Evolutionary conservation across 2,797 vertebrate species (phyloP), one percentile per base, ranked within the genome.

Genomic region (Luscinia megarhynchos): DNA sequence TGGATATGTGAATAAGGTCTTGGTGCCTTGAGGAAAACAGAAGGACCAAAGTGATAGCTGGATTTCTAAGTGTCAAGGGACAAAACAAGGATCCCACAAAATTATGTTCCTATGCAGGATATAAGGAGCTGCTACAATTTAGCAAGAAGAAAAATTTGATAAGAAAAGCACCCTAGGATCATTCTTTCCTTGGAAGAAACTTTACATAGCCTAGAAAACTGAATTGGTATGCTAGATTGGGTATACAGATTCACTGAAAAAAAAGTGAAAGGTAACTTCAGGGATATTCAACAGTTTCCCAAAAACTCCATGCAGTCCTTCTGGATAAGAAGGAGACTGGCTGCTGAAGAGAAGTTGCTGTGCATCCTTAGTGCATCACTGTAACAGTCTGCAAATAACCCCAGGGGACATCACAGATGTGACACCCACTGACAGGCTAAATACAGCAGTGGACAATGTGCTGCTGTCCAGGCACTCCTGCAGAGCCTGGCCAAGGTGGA

Each of bases 51-150:
- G 9, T 0, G 0, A 55, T n/a, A 36, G 4, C 15, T 72, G 30
- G 5, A 50, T 76, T 87, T 91, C 8, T 55, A 48, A 70, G 45
- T 54, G 10, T 54, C 32, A 43, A 46, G 59, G 40, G 29, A n/a
- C 0, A 0, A 94, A 26, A 84, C 4, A 30, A 59, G 17, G 12
- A 30, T 53, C 14, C 41, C 0, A 0, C 26, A 76, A 29, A 50
- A 26, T 81, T 53, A 53, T 23, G 9, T 15, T 46, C 36, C 4
- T 3, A 45, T 77, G 18, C 8, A 77, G 32, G 36, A 32, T 36
- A 41, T 38, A 48, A 67, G 41, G 18, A 59, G 11, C 6, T 57
- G n/a, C n/a, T 55, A n/a, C n/a, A 80, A 40, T 9, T 53, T n/a
- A 57, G 4, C 23, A 84, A 64, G n/a, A 7, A 67, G 45, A 34